Conservation (phyloP, 2,888 invertebrate species). For the Ptychoptera contaminata region DNA sequence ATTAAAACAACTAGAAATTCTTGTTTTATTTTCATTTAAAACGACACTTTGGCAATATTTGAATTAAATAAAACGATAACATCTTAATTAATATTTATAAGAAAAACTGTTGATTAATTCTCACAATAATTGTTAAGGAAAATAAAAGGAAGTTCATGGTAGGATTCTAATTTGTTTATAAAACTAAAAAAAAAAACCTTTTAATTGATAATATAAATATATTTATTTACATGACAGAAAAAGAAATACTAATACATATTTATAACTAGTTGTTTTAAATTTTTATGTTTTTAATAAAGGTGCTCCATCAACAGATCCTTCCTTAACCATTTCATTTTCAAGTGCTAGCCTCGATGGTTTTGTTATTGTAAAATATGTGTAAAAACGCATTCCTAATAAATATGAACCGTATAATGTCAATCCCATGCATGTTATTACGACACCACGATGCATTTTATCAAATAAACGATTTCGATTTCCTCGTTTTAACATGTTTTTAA, state of each 20-base stretch:
- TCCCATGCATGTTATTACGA: conserved; percentile 2
- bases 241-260: not conserved
- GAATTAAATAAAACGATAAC: too few species aligned
- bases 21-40: too few species aligned
- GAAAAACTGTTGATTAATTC: too few species aligned
- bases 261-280: not conserved
- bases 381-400: conserved; percentile 31
- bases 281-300: conserved; percentile 19
- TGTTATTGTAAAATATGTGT: conserved; percentile 34
- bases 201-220: conserved; percentile 3
- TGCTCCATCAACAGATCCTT: conserved; percentile 32
- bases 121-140: too few species aligned
- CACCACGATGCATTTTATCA: conserved; percentile 1
- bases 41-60: too few species aligned
- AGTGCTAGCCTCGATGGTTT: conserved; percentile 31
- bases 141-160: too few species aligned
- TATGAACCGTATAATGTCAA: conserved; percentile 36
- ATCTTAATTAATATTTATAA: too few species aligned
- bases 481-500: not conserved
- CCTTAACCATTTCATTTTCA: conserved; percentile 32
- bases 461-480: not conserved
- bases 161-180: too few species aligned
- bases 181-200: not conserved
- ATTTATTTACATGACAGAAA: not conserved
- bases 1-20: too few species aligned